Base-by-base conservation (phyloP, 2,113 vertebrate genomes). In the Cyanocitta stelleri region DNA sequence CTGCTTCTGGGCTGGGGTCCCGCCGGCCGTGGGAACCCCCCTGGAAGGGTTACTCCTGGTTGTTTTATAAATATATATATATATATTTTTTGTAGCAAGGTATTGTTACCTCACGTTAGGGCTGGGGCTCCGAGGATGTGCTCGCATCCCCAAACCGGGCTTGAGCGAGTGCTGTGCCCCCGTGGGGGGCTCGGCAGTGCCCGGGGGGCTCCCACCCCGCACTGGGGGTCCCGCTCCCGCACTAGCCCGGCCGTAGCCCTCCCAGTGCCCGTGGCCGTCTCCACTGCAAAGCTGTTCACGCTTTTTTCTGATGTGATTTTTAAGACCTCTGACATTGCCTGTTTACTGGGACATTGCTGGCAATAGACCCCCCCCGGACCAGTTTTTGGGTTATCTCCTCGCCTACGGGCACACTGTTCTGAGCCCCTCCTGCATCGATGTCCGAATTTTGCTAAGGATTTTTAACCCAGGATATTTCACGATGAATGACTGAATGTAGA, bases 371-470 rank as follows among this genome's bases (percentile, higher is more conserved):
- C 79, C 52, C 33, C 78, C 3, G 0, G 72, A 87, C 75, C 39
- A 35, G 63, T 61, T 92, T 93, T 91, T 95, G 96, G 96, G 95
- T 96, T 97, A 54, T 95, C 86, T 80, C 59, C 91, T 96, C 26
- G 92, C 93, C 77, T 58, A 4, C 4, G 95, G 96, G 94, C 97
- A 73, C 64, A 54, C 73, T 87, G 92, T 89, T 71, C 88, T 43
- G 22, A 95, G 90, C 87, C 56, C 96, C 87, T 96, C 95, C 93
- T 44, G 93, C 90, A 94, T 74, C 43, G 5, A 35, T 92, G 93
- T 93, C 94, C 94, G 80, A 24, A 83, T 92, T 97, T 97, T 97
- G 96, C 96, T 98, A 92, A 96, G 93, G 96, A 94, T 96, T 97
- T 97, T 96, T 96, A 97, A 95, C 94, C 95, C 95, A 89, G 96